Conservation (phyloP, 2,797 vertebrate genomes). For the Margarornis squamiger region DNA sequence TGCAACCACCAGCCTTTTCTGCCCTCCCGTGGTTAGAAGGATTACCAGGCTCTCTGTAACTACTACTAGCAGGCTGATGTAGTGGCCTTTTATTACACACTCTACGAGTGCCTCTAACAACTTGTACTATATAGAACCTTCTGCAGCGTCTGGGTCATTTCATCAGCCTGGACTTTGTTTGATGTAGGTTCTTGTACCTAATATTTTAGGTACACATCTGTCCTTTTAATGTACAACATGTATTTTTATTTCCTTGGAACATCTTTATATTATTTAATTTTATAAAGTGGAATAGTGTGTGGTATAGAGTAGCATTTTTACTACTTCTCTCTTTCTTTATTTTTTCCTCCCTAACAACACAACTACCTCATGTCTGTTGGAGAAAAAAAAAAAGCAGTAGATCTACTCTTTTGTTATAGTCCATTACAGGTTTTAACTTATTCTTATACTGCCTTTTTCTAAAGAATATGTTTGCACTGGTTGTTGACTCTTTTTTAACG, state of each 20-base stretch:
- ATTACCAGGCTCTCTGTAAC: slow-evolving; percentile 45
- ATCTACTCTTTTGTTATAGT: slow-evolving; percentile 40
- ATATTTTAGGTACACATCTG: slow-evolving; percentile 63
- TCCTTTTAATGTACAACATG: slow-evolving; percentile 58
- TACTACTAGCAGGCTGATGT: slow-evolving; percentile 33
- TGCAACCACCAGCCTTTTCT: slow-evolving; percentile 47
- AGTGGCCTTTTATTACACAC: slow-evolving; percentile 77
- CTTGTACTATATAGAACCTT: slow-evolving; percentile 64
- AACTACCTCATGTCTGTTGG: slow-evolving; percentile 80
- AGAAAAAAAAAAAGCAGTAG: slow-evolving; percentile 59
- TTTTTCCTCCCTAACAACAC: slow-evolving; percentile 69
- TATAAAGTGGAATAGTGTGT: slow-evolving; percentile 76
- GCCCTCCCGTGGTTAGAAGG: slow-evolving; percentile 63
- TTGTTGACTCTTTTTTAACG: slow-evolving; percentile 24
- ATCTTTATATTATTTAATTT: slow-evolving; percentile 71
- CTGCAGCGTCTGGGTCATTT: slow-evolving; percentile 38
- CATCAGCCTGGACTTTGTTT: slow-evolving; percentile 49
- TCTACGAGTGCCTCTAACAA: slow-evolving; percentile 79
- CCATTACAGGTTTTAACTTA: slow-evolving; percentile 62
- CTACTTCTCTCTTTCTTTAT: slow-evolving; percentile 26
- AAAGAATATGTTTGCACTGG: slow-evolving; percentile 67
- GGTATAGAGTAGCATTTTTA: slow-evolving; percentile 69
- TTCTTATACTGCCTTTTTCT: slow-evolving; percentile 66
- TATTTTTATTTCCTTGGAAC: slow-evolving; percentile 67
- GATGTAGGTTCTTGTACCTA: slow-evolving; percentile 65